Conservation (phyloP, 2,113 vertebrate genomes). For the Bettongia penicillata region DNA sequence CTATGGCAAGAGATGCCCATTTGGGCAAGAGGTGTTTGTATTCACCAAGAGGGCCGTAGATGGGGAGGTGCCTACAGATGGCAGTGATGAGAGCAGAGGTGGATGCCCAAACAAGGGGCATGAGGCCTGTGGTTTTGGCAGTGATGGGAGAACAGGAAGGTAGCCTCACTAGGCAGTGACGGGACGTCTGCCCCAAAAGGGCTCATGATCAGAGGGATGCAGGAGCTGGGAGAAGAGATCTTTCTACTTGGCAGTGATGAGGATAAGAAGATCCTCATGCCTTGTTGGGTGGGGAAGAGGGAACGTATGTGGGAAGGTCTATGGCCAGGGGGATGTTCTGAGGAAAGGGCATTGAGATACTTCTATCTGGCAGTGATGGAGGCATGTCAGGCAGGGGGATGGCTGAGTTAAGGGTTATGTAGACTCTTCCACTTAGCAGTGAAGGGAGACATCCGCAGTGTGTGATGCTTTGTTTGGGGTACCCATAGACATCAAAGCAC, state of each 20-base stretch:
- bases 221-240: slow-evolving; percentile 1
- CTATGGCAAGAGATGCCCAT: not conserved
- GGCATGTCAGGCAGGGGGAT: not conserved
- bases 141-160: not conserved
- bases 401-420: slow-evolving; percentile 39
- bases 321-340: not conserved
- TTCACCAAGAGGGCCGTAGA: not conserved
- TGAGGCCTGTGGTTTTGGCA: slow-evolving; percentile 13
- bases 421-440: slow-evolving; percentile 17
- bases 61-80: not conserved
- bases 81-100: slow-evolving; percentile 38
- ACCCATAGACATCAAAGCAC: not conserved
- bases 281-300: slow-evolving; percentile 36
- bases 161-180: slow-evolving; percentile 30
- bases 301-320: slow-evolving; percentile 51
- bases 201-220: not conserved
- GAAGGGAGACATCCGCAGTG: not conserved
- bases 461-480: slow-evolving; percentile 25
- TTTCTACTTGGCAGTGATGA: slow-evolving; percentile 68
- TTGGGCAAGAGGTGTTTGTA: not conserved
- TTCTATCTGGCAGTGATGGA: slow-evolving; percentile 70
- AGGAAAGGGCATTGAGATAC: not conserved
- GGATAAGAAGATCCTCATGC: slow-evolving; percentile 45
- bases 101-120: slow-evolving; percentile 9
- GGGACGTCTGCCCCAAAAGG: not conserved